Evolutionary conservation across 92 coral and sea anemone species (phyloP), one percentile per base, ranked within the genome.

Genomic region (Pocillopora grandis): DNA sequence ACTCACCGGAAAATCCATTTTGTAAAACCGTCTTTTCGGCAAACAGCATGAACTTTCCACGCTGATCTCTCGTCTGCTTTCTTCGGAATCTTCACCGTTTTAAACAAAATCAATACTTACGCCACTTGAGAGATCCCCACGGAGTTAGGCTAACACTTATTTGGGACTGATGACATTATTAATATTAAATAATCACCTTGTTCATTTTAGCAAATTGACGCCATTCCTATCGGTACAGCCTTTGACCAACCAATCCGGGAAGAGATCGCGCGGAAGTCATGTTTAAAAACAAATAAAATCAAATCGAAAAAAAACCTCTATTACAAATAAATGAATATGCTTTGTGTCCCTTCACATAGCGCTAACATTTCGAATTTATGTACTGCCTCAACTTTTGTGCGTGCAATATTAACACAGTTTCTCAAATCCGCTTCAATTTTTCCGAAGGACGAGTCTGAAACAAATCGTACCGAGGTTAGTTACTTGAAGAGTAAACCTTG

Each of bases 201-300:
- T 89, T 90, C 90, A 84, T 86, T 91, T 91, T 86, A 95, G 98
- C 88, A 85, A 82, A 87, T 88, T 94, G 98, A 93, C 98, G 98
- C 89, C 90, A 94, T 91, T 80, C 86, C 2, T 80, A 62, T 76
- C 84, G 67, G 75, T 83, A 79, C 85, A 86, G 58, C 66, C 15
- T 33, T 64, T 27, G 48, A 77, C 58, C 66, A 79, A 42, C 98
- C 98, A 94, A 94, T 94, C 90, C 82, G 73, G 17, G 64, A 74
- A 18, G 21, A 35, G 83, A 1, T 12, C 64, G 19, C 10, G 42
- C 17, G 70, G 64, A 23, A 61, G 27, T 27, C 49, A 10, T 75
- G 55, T 75, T 74, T 64, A 35, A 58, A 75, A 80, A 83, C 68
- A 80, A 72, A 65, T 21, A 57, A 59, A 15, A 55, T 7, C 58